Conservation (phyloP, 2,797 vertebrate species). For the Eulemur coronatus region DNA sequence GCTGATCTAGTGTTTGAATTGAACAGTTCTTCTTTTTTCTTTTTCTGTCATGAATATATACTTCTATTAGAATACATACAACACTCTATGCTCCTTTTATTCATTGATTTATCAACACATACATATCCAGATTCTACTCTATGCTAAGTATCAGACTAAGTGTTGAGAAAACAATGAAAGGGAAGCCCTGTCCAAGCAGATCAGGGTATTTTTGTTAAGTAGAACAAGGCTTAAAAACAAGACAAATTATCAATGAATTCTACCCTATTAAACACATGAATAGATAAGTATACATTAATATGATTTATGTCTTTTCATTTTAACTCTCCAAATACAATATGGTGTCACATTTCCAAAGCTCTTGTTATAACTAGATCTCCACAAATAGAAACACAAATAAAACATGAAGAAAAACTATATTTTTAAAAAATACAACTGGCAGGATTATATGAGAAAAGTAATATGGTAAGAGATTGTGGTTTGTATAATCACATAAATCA, state of each 20-base stretch:
- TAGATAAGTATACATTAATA: neutral
- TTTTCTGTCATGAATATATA: neutral
- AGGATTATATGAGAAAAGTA: conserved; percentile 12
- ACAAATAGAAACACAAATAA: neutral
- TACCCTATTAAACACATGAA: neutral
- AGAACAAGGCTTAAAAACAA: neutral
- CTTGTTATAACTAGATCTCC: neutral
- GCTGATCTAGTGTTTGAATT: neutral
- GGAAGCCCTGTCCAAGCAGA: neutral
- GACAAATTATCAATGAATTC: neutral
- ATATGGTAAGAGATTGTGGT: neutral
- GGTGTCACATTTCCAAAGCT: neutral
- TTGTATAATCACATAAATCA: neutral
- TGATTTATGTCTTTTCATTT: neutral
- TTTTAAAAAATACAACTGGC: neutral
- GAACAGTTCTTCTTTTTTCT: neutral
- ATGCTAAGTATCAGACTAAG: neutral
- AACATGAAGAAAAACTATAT: neutral
- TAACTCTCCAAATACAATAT: neutral
- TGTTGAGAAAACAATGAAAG: neutral
- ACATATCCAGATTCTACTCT: neutral
- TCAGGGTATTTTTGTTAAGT: neutral
- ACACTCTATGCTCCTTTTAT: neutral
- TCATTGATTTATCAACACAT: neutral
- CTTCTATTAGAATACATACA: neutral